Evolutionary conservation across 2,113 vertebrate genomes (phyloP), one percentile per base, ranked within the genome.

Genomic region (Elanus axillaris): DNA sequence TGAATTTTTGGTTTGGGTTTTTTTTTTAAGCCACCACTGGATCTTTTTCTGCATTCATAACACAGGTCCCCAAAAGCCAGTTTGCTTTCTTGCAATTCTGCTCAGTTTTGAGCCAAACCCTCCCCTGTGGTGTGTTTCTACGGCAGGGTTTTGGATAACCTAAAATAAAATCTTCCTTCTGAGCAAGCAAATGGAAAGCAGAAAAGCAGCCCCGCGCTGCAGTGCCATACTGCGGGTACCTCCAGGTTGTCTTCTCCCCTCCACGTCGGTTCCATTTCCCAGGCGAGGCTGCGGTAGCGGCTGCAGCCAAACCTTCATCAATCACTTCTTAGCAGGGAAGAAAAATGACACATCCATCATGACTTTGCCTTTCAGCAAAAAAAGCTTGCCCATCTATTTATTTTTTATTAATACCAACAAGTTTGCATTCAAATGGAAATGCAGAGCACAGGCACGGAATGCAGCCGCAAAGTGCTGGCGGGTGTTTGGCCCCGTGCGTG

Each of bases 401-500:
- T 42, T 55, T 62, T 55, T 38, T 20, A 11, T 62, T 21, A 36
- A 56, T 8, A n/a, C 1, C 3, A 60, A 25, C 16, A 25, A 29
- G 16, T 34, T 11, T 48, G 32, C 16, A 3, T 17, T 66, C 7
- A 10, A 19, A 59, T 11, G 43, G 69, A 45, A 52, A 63, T 5
- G 9, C 48, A 34, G 38, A 45, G 38, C 1, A 1, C 5, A 2
- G 36, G 52, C 17, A 7, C 0, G 5, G 48, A 36, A 11, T 27
- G 60, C 13, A 19, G 23, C 29, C 67, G 47, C 22, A 7, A 26
- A 55, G 40, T 7, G 38, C 58, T 56, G 56, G 36, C 0, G 16
- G 45, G 19, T 1, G 2, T 38, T 52, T 5, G 23, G 72, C 11
- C 29, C 77, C 1, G 1, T 21, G 78, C 3, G 2, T 9, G 14